Conservation (phyloP, 2,888 invertebrate genomes). For the Protonemura montana region DNA sequence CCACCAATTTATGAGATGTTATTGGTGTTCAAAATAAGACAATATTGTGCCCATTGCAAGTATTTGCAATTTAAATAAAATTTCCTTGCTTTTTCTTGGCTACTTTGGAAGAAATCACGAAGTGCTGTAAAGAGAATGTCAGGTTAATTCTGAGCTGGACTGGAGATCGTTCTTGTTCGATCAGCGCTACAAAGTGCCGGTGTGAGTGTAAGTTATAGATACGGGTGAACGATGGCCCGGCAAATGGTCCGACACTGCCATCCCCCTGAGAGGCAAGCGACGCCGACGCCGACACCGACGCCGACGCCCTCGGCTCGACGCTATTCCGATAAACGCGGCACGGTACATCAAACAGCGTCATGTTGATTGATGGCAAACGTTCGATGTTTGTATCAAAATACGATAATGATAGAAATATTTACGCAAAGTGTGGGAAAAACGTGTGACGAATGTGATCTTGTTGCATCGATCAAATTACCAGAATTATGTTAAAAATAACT, state of each 20-base stretch:
- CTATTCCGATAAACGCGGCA: not conserved
- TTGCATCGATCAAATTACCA: not conserved
- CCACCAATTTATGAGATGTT: too few relatives aligned
- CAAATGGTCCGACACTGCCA: not conserved
- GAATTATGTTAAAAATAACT: too few relatives aligned
- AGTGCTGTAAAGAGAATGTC: too few relatives aligned
- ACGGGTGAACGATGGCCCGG: slow-evolving; percentile 7
- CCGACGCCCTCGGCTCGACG: not conserved
- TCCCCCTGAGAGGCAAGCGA: not conserved
- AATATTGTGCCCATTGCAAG: too few relatives aligned
- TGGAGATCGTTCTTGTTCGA: not conserved
- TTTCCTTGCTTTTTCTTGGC: too few relatives aligned
- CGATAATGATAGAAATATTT: slow-evolving; percentile 7
- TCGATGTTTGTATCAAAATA: not conserved
- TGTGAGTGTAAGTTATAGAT: slow-evolving; percentile 17
- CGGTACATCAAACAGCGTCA: not conserved
- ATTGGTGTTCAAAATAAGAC: too few relatives aligned
- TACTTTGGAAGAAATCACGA: too few relatives aligned
- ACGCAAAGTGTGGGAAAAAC: not conserved
- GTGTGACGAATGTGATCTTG: not conserved
- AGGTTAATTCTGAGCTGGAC: too few relatives aligned
- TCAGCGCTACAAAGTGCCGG: not conserved
- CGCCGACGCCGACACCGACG: not conserved
- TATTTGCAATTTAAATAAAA: too few relatives aligned
- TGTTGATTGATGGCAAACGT: not conserved